Percentiles rank a stretch among this genome's conserved stretches.
Conservation (phyloP, 2,797 vertebrate species). For the Rhinichthys osculus region DNA sequence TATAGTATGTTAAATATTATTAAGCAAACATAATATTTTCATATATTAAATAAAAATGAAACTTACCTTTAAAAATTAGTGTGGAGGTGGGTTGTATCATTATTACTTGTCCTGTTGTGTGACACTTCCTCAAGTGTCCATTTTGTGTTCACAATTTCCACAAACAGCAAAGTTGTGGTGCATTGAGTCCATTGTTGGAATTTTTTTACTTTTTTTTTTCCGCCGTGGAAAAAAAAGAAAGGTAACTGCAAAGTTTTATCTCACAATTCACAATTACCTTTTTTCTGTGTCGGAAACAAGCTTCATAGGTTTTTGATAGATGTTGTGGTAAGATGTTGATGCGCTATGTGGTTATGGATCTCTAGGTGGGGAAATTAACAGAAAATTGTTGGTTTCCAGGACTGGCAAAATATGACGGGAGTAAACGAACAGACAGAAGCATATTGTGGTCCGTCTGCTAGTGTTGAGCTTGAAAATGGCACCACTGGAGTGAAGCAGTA, state of each 20-base stretch:
- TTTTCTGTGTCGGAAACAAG: not conserved
- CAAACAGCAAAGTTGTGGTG: not conserved
- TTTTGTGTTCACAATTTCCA: not conserved
- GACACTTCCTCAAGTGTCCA: not conserved
- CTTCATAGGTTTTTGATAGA: not conserved
- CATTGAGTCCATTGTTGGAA: not conserved
- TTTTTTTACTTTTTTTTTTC: too few species aligned
- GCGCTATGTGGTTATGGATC: not conserved
- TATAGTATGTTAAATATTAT: too few species aligned
- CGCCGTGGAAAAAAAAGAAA: not conserved
- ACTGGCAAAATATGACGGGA: not conserved
- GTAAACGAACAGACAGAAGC: constrained; percentile 1
- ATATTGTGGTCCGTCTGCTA: constrained; percentile 13
- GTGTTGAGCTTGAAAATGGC: constrained; percentile 25
- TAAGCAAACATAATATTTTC: not conserved
- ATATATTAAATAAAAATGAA: not conserved
- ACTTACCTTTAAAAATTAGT: not conserved
- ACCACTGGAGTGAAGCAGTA: not conserved
- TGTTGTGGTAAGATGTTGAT: not conserved
- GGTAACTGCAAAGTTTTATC: not conserved
- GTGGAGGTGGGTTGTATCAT: not conserved
- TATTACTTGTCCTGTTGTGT: not conserved
- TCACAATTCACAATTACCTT: not conserved
- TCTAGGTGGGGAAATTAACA: constrained; percentile 10
- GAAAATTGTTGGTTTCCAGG: constrained; percentile 26